Percentiles rank a stretch among this genome's conserved stretches.
These are phyloP conservation scores for Stictocephala bisonia DNA, from an alignment of 2,888 invertebrate genomes.

Conservation along the genomic window DNA sequence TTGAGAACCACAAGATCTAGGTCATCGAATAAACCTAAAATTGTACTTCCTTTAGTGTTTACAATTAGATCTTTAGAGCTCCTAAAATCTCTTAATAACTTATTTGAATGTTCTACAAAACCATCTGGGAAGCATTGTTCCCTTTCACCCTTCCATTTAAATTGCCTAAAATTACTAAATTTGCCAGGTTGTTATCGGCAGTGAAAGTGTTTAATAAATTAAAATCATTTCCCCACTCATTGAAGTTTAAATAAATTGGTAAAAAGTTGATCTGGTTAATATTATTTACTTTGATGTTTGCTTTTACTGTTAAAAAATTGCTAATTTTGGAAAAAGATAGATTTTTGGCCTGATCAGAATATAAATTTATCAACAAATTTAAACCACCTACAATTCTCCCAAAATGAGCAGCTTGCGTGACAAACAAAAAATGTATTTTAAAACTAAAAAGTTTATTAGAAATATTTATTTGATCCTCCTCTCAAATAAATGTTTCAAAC, in stretches of 20 bases:
- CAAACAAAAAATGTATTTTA: not conserved
- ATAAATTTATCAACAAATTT: not conserved
- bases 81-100: not conserved
- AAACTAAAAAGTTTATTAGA: not conserved
- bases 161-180: conserved; percentile 4
- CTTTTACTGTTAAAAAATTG: not conserved
- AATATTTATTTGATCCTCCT: not conserved
- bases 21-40: conserved; percentile 4
- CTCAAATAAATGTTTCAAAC: conserved; percentile 19
- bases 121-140: not conserved
- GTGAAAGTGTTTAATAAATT: not conserved
- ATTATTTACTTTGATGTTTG: not conserved
- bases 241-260: conserved; percentile 11
- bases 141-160: conserved; percentile 2
- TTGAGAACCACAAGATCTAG: conserved; percentile 42
- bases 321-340: not conserved
- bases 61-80: conserved; percentile 17
- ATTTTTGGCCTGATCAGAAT: not conserved
- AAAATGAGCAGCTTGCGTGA: not conserved
- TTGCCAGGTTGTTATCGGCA: not conserved
- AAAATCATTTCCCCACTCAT: conserved; percentile 19
- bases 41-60: conserved; percentile 17
- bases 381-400: conserved; percentile 15
- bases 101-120: not conserved
- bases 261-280: not conserved